A percentile compares a stretch with the other conserved stretches of the same genome.
Conservation (phyloP, 2,888 invertebrate species). For the Rhaphigaster nebulosa region DNA sequence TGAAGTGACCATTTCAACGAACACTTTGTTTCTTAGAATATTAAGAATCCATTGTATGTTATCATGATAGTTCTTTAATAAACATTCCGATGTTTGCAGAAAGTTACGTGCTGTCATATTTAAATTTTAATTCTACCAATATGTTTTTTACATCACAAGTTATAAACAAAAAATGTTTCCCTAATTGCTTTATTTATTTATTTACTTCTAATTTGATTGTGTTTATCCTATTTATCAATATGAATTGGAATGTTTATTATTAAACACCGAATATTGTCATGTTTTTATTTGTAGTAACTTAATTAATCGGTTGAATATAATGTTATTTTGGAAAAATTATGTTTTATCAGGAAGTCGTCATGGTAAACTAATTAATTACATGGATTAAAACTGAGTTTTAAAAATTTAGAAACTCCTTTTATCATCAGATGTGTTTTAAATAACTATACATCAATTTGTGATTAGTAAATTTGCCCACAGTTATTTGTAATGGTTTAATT, state of each 20-base stretch:
- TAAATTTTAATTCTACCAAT: background rate
- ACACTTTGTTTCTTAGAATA: background rate
- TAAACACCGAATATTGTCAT: background rate
- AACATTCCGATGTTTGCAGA: background rate
- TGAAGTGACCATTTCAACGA: background rate
- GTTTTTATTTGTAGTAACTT: background rate
- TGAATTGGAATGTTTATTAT: constrained; percentile 4
- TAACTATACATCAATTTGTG: background rate
- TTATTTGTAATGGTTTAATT: background rate
- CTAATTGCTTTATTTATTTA: background rate
- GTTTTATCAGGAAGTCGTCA: background rate
- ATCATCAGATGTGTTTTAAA: background rate
- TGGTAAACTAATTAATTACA: background rate
- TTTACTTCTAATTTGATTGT: background rate
- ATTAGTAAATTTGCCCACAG: background rate
- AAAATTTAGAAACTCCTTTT: background rate
- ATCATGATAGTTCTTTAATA: background rate
- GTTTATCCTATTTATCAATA: background rate
- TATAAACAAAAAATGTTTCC: background rate
- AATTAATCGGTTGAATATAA: background rate
- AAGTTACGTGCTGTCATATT: background rate
- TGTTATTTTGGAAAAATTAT: background rate
- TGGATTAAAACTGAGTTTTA: background rate
- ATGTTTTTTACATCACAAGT: background rate
- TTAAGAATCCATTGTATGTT: background rate